A percentile compares a stretch with the other conserved stretches of the same genome.
These are phyloP conservation scores for Sitta europaea DNA, from an alignment of 2,113 vertebrate genomes.

Conservation along the genomic window DNA sequence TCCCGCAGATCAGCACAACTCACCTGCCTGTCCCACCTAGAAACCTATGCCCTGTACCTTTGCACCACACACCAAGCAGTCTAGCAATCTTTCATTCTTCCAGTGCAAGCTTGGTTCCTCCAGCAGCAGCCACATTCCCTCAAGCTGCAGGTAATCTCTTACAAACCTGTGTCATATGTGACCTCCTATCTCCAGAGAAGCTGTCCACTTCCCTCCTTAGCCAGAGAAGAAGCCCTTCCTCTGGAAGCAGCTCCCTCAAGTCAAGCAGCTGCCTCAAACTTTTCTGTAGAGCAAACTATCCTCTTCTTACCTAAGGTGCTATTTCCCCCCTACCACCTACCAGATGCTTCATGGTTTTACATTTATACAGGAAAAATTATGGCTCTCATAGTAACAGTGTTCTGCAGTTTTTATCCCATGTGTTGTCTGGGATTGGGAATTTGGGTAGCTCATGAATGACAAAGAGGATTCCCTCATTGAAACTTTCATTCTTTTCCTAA, in stretches of 20 bases:
- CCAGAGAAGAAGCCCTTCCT: background rate
- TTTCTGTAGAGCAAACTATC: background rate
- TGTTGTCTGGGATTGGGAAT: background rate
- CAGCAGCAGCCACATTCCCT: background rate
- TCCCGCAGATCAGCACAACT: background rate
- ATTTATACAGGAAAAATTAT: background rate
- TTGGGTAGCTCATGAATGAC: background rate
- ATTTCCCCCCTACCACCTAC: background rate
- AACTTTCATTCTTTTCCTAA: background rate
- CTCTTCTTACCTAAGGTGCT: background rate
- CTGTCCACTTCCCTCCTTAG: background rate
- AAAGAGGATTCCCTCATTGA: background rate
- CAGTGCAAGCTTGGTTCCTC: background rate
- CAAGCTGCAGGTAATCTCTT: background rate
- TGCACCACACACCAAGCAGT: background rate
- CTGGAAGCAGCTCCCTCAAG: background rate
- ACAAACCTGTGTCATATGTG: background rate
- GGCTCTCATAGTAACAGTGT: background rate
- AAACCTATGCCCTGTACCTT: background rate
- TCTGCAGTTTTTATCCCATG: background rate
- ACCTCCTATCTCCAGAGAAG: background rate
- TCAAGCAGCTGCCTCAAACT: background rate
- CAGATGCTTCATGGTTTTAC: background rate
- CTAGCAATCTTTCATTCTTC: rapidly evolving
- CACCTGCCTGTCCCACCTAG: background rate